Conservation (phyloP, 2,888 invertebrate species). For the Meloe dianella region DNA sequence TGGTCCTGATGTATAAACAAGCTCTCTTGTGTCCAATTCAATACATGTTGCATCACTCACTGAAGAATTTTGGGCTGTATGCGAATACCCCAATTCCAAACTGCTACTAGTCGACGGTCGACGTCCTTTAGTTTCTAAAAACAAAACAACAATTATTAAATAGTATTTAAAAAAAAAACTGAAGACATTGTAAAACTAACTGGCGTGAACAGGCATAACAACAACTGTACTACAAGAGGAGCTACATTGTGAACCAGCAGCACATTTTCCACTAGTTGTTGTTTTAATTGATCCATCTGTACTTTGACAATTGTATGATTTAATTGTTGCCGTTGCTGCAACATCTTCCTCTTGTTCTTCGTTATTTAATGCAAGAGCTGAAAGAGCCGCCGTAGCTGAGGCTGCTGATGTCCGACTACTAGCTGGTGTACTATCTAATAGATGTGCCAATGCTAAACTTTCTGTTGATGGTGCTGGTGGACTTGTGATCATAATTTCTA, state of each 20-base stretch:
- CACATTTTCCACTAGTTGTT: constrained; percentile 66
- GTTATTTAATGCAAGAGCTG: constrained; percentile 57
- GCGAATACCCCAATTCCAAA: constrained; percentile 82
- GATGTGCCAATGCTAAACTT: constrained; percentile 80
- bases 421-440: constrained; percentile 70
- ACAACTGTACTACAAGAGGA: constrained; percentile 90
- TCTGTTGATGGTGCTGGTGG: constrained; percentile 83
- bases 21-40: constrained; percentile 65
- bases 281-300: constrained; percentile 56
- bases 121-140: constrained; percentile 61
- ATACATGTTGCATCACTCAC: constrained; percentile 75
- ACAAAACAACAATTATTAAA: constrained; percentile 44
- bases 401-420: constrained; percentile 66
- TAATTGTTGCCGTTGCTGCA: constrained; percentile 61
- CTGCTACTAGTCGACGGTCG: constrained; percentile 81
- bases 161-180: not conserved
- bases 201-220: constrained; percentile 64
- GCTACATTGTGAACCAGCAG: constrained; percentile 82
- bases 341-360: constrained; percentile 53
- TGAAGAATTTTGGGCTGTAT: constrained; percentile 85
- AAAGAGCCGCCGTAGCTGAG: constrained; percentile 58
- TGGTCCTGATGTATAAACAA: constrained; percentile 66
- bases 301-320: not conserved
- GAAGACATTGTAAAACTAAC: constrained; percentile 45
- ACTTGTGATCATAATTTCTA: constrained; percentile 85